Base-by-base conservation (phyloP, 1,140 invertebrate genomes). In the Pinna nobilis region DNA sequence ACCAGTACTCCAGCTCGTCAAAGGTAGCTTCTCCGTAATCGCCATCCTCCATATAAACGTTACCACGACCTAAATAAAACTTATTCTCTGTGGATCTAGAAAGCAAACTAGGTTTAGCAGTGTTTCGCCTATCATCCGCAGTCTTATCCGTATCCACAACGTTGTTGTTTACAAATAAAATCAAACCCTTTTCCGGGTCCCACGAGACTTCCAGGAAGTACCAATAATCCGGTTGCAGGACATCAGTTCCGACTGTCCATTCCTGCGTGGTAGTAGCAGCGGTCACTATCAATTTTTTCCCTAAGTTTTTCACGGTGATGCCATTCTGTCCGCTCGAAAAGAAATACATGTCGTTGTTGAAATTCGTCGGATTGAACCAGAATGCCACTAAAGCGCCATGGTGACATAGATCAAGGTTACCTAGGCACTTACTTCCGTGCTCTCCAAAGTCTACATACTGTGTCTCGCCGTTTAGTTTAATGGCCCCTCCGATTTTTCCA, bases 1-100 rank as follows among this genome's bases (percentile, higher is more conserved):
- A 84, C 88, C 87, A 89, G 64, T 83, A 78, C 18, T 86, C 85
- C 57, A 86, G 70, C 39, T 89, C 86, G 70, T 89, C 88, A 67
- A 76, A 82, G 7, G 76, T 71, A 33, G 80, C 84, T 44, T 81
- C 78, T n/a, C 79, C 86, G 57, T 79, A 84, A 13, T 59, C 50
- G 44, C 49, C 66, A 20, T 61, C 50, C 51, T 78, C 71, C 74
- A 77, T 79, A 44, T 78, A 69, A n/a, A 72, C 57, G 50, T 84
- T 84, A 6, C 77, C 78, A 30, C 76, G 71, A 3, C 84, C 86
- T 2, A 87, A 32, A 60, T 82, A 82, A 32, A 87, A 81, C 44
- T 70, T 77, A 32, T 81, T 55, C n/a, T 65, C 66, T 15, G 51
- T 18, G 3, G 73, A 39, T 25, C 61, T 63, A 18, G 39, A 57